These are phyloP conservation scores for Scleropages formosus DNA, from an alignment of 2,797 vertebrate genomes.

Conservation along the genomic window DNA sequence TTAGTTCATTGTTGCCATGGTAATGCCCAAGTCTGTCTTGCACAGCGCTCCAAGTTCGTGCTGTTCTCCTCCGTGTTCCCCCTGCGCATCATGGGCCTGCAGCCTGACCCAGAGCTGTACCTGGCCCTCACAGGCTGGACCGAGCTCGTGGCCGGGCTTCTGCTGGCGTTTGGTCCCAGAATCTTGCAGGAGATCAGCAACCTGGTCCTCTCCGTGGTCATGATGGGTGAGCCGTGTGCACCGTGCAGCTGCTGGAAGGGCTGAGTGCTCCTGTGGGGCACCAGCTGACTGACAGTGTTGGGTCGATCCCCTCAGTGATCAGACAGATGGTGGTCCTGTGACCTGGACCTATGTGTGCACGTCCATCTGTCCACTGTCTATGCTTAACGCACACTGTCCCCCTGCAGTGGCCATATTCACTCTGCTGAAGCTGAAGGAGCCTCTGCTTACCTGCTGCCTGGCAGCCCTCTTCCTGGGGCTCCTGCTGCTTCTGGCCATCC, in stretches of 20 bases:
- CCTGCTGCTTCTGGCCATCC: slow-evolving; percentile 66
- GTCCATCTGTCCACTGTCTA: neutral
- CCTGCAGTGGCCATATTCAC: slow-evolving; percentile 70
- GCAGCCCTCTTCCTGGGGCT: slow-evolving; percentile 63
- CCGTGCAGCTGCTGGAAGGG: too few species aligned
- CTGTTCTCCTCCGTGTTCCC: slow-evolving; percentile 69
- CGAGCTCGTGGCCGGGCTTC: slow-evolving; percentile 60
- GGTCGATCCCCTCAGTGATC: too few species aligned
- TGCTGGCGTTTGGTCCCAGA: slow-evolving; percentile 63
- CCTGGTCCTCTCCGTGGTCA: slow-evolving; percentile 65
- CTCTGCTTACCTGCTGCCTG: slow-evolving; percentile 58
- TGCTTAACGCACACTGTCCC: neutral
- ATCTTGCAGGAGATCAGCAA: slow-evolving; percentile 69
- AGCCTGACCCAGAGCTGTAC: slow-evolving; percentile 57
- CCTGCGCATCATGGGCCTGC: slow-evolving; percentile 57
- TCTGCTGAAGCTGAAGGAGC: slow-evolving; percentile 62
- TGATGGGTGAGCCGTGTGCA: slow-evolving; percentile 68
- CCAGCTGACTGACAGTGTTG: too few species aligned
- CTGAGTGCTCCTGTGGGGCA: too few species aligned
- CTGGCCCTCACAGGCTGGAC: slow-evolving; percentile 64
- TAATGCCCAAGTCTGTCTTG: neutral
- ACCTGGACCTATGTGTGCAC: neutral
- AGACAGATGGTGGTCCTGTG: too few species aligned
- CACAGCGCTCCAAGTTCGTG: slow-evolving; percentile 61
- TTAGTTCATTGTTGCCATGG: too few species aligned